These are phyloP conservation scores for Gambelia wislizenii DNA, from an alignment of 2,797 vertebrate genomes.

Conservation along the genomic window DNA sequence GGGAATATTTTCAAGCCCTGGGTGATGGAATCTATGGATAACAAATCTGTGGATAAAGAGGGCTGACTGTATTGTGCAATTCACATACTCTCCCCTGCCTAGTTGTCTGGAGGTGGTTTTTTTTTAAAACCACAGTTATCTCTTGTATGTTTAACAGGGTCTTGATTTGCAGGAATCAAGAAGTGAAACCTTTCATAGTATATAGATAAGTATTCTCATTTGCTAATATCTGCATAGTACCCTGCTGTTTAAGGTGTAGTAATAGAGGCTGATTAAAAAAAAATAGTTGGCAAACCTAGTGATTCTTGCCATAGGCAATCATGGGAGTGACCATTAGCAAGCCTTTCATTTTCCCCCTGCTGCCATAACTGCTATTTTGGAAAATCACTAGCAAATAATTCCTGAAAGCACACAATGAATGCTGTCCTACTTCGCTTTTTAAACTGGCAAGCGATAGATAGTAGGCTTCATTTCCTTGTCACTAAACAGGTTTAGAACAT, in stretches of 20 bases:
- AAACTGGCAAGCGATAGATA: background rate
- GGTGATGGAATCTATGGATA: too few relatives aligned
- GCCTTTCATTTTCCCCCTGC: background rate
- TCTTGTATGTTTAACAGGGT: background rate
- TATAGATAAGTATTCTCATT: background rate
- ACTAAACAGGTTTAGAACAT: conserved; percentile 5
- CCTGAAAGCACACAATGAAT: background rate
- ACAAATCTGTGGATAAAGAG: too few relatives aligned
- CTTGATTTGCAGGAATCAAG: background rate
- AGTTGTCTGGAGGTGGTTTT: background rate
- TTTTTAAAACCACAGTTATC: too few relatives aligned
- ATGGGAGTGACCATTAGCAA: background rate
- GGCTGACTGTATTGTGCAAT: background rate
- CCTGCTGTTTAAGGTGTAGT: background rate
- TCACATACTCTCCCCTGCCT: background rate
- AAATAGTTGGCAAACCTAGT: background rate
- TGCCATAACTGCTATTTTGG: background rate
- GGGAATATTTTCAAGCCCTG: too few relatives aligned
- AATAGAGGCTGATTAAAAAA: background rate
- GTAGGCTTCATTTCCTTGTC: background rate
- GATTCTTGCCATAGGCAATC: background rate
- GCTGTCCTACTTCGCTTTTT: conserved; percentile 17
- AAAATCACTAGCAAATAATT: background rate
- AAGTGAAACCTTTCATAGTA: background rate
- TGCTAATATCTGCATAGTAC: background rate